Base-by-base conservation (phyloP, 1,140 invertebrate species). In the Cataglyphis hispanica region DNA sequence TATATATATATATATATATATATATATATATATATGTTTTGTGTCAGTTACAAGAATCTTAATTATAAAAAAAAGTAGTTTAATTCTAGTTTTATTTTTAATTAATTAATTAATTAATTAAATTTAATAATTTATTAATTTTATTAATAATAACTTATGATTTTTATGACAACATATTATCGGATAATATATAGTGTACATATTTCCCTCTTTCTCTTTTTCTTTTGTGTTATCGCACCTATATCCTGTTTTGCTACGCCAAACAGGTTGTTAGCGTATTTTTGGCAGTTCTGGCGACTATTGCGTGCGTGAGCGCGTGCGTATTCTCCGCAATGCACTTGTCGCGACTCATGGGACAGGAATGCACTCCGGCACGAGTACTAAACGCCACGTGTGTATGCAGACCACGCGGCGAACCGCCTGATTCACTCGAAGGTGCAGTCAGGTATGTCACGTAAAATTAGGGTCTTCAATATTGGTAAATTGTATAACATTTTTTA, bases 271-370 rank as follows among this genome's bases (percentile, higher is more conserved):
- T 95, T 40, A 95, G 95, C 74, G 90, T 95, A 22, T 89, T 93
- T 43, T 78, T 95, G 43, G 93, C 95, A 3, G 86, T 91, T n/a
- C 22, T 95, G 10, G 93, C 95, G 16, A 93, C 92, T 2, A 85
- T 94, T 2, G 91, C 95, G 0, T 95, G 95, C 63, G 86, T 95
- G 61, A 91, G 94, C 43, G 95, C 95, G 0, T 94, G 94, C 64
- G 91, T 94, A 13, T 95, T 95, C 50, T 94, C 95, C 0, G 84
- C 92, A 10, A 89, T 96, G 43, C 95, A 96, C 85, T 92, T 96
- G 60, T 83, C 92, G n/a, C 94, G 93, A 64, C 91, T 96, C 10
- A 93, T 92, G 58, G 89, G 92, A 31, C 89, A 95, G 76, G 92
- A 94, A 78, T 96, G 96, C 90, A 93, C 93, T 67, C 94, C 95